Base-by-base conservation (phyloP, 2,797 vertebrate genomes). In the Coilia nasus region DNA sequence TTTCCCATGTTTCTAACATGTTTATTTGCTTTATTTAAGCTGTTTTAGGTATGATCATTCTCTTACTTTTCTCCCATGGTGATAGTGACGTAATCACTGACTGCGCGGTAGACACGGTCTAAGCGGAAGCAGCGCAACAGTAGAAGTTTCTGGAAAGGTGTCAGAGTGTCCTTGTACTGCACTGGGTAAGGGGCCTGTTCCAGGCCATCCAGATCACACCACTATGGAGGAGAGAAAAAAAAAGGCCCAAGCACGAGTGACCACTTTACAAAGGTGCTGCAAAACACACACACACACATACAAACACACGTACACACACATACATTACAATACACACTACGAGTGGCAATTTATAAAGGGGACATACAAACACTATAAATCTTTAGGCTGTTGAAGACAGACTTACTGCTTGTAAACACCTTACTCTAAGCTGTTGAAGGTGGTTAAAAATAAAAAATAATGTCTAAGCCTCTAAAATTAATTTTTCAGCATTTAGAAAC, bases 111-210 rank as follows among this genome's bases (percentile, higher is more conserved):
- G 0, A 99, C 96, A 6, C 98, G 94, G 80, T 99, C 98, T 75
- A 99, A 95, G 0, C 98, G 96, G 93, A 99, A 99, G 87, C 98
- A 99, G 11, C 98, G 97, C 83, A 99, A 84, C 47, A 99, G 90
- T 0, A 99, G 95, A 41, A 99, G 94, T 91, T 95, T 98, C 94
- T 99, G 98, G 91, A 99, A 99, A 62, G 88, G 44, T 0, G 95
- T 95, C 89, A 99, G 93, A 21, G 10, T 92, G 2, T 91, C 87
- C 9, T 94, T 90, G 0, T 98, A 99, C 50, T 91, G 94, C 94
- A 96, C 81, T 14, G 98, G 98, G 84, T 98, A 93, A 0, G 93
- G 91, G 23, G 91, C 92, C 90, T 97, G 96, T 88, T 99, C 98
- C 6, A 96, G 96, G 2, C 90, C 94, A 2, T 99, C 98, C 50